Percentiles rank a stretch among this genome's conserved stretches.
phyloP scores from a whole-genome alignment of 2,113 vertebrate species.

The Phalacrocorax carbo region DNA sequence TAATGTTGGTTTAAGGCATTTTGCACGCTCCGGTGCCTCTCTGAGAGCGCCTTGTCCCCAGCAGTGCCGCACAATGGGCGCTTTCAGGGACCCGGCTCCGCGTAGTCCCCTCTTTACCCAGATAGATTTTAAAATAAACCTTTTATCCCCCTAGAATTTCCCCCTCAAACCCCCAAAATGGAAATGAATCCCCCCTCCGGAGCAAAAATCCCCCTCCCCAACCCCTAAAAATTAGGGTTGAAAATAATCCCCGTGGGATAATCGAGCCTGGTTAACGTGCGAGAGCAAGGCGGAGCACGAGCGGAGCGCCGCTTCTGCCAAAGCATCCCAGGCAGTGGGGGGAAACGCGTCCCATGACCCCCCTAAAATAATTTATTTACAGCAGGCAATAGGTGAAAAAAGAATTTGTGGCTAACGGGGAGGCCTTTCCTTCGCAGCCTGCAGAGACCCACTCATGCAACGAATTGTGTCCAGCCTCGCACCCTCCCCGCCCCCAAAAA shows the following conservation, averaged over 20 bases:
- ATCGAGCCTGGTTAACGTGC: fast-evolving
- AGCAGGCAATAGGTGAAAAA: neutral
- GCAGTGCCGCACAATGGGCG: neutral
- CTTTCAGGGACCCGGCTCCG: neutral
- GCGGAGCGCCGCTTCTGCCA: neutral
- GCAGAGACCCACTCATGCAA: neutral
- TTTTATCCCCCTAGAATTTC: neutral
- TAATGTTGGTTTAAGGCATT: slow-evolving; percentile 37
- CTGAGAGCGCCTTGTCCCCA: neutral
- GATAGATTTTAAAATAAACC: neutral
- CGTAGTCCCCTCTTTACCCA: neutral
- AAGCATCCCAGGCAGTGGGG: neutral
- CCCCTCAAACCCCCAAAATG: fast-evolving
- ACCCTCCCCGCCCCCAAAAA: too few relatives aligned
- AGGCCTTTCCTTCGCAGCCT: too few relatives aligned
- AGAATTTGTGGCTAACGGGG: neutral
- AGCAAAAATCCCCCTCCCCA: neutral
- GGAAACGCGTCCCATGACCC: fast-evolving
- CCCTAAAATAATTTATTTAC: neutral
- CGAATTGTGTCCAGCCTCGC: neutral
- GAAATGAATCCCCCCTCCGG: neutral
- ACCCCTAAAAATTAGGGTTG: neutral
- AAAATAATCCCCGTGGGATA: neutral
- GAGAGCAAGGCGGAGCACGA: fast-evolving
- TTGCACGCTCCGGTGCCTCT: neutral